Conservation (phyloP, 2,888 invertebrate species). For the Acanthacorydalis orientalis region DNA sequence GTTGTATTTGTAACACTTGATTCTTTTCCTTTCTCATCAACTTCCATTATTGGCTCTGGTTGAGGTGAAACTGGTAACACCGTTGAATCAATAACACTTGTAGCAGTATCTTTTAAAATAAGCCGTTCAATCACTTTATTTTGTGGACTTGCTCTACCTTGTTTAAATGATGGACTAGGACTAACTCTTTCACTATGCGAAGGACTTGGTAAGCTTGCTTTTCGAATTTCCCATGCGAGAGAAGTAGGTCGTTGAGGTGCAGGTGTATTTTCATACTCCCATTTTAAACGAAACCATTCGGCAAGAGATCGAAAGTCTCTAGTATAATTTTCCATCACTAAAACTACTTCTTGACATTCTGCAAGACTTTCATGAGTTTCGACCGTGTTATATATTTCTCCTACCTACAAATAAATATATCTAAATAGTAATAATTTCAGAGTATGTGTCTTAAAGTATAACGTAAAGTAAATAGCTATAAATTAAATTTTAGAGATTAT, state of each 20-base stretch:
- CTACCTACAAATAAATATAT: constrained; percentile 34
- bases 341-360: constrained; percentile 90
- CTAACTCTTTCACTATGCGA: constrained; percentile 17
- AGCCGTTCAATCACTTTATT: not conserved
- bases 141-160: constrained; percentile 20
- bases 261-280: constrained; percentile 84
- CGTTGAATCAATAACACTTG: not conserved
- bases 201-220: constrained; percentile 36
- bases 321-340: constrained; percentile 86
- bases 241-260: constrained; percentile 73
- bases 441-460: no score
- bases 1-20: not conserved
- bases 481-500: no score
- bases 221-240: constrained; percentile 89
- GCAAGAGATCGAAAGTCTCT: constrained; percentile 87
- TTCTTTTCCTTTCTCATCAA: constrained; percentile 3
- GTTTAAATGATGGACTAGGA: constrained; percentile 31
- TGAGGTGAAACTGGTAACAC: not conserved
- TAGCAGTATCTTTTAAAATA: not conserved
- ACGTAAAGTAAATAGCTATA: no score
- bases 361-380: constrained; percentile 86
- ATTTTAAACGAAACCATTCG: constrained; percentile 85
- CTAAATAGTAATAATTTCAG: not conserved
- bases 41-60: constrained; percentile 3
- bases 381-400: constrained; percentile 91